These are phyloP conservation scores for Neoaliturus tenellus DNA, from an alignment of 2,888 invertebrate genomes.

Conservation along the genomic window DNA sequence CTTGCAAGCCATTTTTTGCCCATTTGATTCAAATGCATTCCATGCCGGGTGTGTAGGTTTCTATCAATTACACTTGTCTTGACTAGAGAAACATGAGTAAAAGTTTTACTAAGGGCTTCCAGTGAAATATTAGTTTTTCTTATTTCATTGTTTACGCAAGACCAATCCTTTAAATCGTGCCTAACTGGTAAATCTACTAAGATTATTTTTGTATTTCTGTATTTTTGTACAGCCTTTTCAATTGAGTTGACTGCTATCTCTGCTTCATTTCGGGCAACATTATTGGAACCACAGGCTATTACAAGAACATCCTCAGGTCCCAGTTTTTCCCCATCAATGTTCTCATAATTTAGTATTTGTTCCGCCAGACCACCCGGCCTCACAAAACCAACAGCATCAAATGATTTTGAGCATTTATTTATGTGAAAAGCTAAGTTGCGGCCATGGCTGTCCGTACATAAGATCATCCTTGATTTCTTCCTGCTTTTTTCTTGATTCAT, in stretches of 20 bases:
- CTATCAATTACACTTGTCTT: too few relatives aligned
- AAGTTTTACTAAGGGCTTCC: background rate
- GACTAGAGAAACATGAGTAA: background rate
- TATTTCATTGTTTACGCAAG: background rate
- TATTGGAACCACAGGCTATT: background rate
- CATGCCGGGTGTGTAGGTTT: too few relatives aligned
- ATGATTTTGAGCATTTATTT: background rate
- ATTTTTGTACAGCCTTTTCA: background rate
- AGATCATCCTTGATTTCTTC: background rate
- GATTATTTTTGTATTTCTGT: background rate
- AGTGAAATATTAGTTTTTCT: background rate
- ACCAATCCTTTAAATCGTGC: background rate
- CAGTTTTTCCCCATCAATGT: background rate
- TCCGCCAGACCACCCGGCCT: conserved; percentile 20
- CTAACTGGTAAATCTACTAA: conserved; percentile 3
- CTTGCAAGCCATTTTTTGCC: too few relatives aligned
- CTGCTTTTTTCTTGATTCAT: conserved; percentile 67
- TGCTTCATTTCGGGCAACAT: conserved; percentile 12
- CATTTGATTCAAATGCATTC: too few relatives aligned
- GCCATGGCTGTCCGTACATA: conserved; percentile 7
- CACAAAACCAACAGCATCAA: conserved; percentile 28
- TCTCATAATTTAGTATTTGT: conserved; percentile 2
- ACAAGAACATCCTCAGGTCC: background rate
- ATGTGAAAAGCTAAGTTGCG: background rate
- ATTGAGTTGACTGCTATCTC: background rate